These are phyloP conservation scores for Aleiodes leptofemur DNA, from an alignment of 2,888 invertebrate genomes.

Conservation along the genomic window DNA sequence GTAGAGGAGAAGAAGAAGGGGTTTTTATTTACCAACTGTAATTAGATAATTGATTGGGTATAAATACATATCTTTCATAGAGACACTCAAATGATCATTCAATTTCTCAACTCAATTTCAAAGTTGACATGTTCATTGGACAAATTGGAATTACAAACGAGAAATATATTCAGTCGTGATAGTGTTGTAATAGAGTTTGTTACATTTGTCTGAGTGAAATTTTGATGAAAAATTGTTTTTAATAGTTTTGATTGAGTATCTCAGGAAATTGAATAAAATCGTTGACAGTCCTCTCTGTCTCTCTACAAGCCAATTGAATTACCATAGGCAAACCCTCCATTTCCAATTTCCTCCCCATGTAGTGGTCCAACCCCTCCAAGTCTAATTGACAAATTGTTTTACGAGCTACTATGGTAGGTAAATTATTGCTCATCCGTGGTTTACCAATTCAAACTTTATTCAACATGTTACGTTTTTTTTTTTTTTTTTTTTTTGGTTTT, in stretches of 20 bases:
- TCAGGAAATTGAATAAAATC: constrained; percentile 30
- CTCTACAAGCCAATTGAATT: constrained; percentile 25
- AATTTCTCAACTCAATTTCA: too few relatives aligned
- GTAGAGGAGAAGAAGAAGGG: too few relatives aligned
- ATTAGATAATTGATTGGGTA: too few relatives aligned
- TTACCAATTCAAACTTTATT: background rate
- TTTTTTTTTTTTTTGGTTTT: constrained; percentile 2
- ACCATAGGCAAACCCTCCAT: constrained; percentile 29
- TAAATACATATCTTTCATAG: too few relatives aligned
- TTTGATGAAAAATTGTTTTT: constrained; percentile 17
- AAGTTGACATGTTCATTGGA: background rate
- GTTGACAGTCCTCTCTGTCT: background rate
- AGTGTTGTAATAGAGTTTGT: background rate
- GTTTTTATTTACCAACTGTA: too few relatives aligned
- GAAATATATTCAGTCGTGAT: constrained; percentile 1
- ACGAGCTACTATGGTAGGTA: constrained; percentile 20
- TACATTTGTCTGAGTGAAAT: constrained; percentile 18
- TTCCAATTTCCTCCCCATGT: constrained; percentile 28
- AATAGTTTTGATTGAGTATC: constrained; percentile 23
- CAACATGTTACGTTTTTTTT: constrained; percentile 40
- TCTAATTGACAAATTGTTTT: constrained; percentile 36
- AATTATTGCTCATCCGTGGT: constrained; percentile 27
- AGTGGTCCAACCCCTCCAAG: background rate
- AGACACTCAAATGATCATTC: too few relatives aligned
- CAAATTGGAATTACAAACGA: constrained; percentile 7